Evolutionary conservation across 1,140 invertebrate species (phyloP).

Genomic region (Drosophila micromelanica): DNA sequence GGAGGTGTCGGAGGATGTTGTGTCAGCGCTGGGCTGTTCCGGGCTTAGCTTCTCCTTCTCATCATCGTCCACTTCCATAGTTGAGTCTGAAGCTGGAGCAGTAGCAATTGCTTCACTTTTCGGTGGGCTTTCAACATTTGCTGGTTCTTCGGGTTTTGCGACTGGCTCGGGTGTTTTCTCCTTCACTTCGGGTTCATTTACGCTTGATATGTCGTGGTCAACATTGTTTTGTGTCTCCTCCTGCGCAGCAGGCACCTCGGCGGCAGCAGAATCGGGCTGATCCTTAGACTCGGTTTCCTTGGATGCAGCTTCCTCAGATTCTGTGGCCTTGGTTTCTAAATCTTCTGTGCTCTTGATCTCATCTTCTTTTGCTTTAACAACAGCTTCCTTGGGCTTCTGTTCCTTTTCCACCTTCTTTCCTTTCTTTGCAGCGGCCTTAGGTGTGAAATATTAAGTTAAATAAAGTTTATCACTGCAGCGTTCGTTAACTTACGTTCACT

Average conservation of each 20-base stretch:
- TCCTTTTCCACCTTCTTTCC: conserved; percentile 55
- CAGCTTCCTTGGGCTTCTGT: conserved; percentile 46
- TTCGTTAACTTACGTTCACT: conserved; percentile 46
- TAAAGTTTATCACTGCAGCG: neutral
- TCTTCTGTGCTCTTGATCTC: conserved; percentile 20
- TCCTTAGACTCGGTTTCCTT: conserved; percentile 43
- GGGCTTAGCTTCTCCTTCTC: conserved; percentile 19
- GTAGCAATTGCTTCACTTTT: conserved; percentile 28
- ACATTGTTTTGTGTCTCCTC: conserved; percentile 61
- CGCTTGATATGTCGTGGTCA: conserved; percentile 43
- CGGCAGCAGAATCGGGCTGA: conserved; percentile 51
- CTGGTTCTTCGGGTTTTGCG: conserved; percentile 40
- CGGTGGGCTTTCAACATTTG: conserved; percentile 29
- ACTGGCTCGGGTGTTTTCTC: conserved; percentile 25
- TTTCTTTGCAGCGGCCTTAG: conserved; percentile 51
- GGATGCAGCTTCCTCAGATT: conserved; percentile 30
- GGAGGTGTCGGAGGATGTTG: conserved; percentile 23
- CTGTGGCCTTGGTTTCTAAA: conserved; percentile 13
- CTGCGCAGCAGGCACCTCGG: conserved; percentile 16
- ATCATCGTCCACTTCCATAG: conserved; percentile 68
- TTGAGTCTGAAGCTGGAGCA: conserved; percentile 18
- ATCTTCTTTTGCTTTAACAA: conserved; percentile 10
- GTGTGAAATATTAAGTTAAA: conserved; percentile 3
- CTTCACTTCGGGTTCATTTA: conserved; percentile 37
- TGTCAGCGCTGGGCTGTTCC: conserved; percentile 22